Percentiles rank a stretch among this genome's conserved stretches.
phyloP scores from a whole-genome alignment of 2,888 invertebrate species.

The Eretmocerus hayati region DNA sequence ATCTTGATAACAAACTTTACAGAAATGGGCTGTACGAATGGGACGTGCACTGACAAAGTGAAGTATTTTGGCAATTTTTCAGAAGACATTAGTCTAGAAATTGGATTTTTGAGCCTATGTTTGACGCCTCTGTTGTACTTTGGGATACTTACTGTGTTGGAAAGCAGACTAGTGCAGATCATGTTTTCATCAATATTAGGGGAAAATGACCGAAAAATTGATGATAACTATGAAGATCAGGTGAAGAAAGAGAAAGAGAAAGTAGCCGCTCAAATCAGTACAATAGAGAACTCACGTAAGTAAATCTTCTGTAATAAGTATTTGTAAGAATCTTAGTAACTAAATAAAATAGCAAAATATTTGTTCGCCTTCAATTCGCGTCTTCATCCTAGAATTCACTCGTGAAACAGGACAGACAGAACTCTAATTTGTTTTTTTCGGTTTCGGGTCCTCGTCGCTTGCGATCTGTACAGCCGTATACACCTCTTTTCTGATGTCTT shows the following conservation, averaged over 20 bases:
- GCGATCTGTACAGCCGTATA: too few relatives aligned
- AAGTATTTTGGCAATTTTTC: constrained; percentile 22
- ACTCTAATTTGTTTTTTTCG: too few relatives aligned
- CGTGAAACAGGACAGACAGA: too few relatives aligned
- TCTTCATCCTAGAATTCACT: too few relatives aligned
- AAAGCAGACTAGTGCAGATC: constrained; percentile 51
- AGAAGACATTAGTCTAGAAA: constrained; percentile 1
- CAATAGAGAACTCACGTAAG: constrained; percentile 16
- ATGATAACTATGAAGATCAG: constrained; percentile 24
- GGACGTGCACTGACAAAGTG: constrained; percentile 23
- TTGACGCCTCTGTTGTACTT: constrained; percentile 49
- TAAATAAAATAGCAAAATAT: too few relatives aligned
- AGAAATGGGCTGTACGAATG: constrained; percentile 23
- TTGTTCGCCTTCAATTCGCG: too few relatives aligned
- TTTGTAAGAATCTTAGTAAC: too few relatives aligned
- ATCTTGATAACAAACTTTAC: neutral
- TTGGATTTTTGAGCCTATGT: constrained; percentile 21
- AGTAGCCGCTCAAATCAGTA: constrained; percentile 24
- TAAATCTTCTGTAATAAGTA: too few relatives aligned
- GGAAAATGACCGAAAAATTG: constrained; percentile 6
- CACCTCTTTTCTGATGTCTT: too few relatives aligned
- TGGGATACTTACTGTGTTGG: constrained; percentile 52
- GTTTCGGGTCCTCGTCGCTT: too few relatives aligned
- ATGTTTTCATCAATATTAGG: constrained; percentile 20
- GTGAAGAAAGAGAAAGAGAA: constrained; percentile 26